Percentiles rank a stretch among this genome's conserved stretches.
phyloP scores from a whole-genome alignment of 37 sponge, comb jelly and placozoan genomes.

The Ianthella basta region DNA sequence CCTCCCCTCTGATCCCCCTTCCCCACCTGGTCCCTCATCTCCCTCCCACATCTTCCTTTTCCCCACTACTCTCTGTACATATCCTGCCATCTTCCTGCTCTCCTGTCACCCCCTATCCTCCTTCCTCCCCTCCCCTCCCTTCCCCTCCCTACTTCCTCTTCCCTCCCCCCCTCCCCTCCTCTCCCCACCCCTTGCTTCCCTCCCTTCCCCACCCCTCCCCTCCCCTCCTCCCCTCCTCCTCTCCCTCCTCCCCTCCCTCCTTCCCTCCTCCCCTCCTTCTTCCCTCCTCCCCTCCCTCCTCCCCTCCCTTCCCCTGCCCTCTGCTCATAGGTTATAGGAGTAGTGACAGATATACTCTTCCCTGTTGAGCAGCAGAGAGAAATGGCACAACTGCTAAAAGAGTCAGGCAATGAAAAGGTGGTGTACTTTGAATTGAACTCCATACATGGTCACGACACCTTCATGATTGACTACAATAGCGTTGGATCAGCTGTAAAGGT shows the following conservation, averaged over 20 bases:
- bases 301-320: neutral
- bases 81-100: neutral
- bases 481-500: constrained; percentile 86
- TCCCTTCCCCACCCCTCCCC: no score
- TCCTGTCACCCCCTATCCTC: neutral
- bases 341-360: constrained; percentile 70
- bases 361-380: constrained; percentile 78
- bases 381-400: constrained; percentile 50
- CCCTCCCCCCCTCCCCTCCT: no score
- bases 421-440: constrained; percentile 70
- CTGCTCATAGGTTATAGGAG: constrained; percentile 64
- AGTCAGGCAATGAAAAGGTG: constrained; percentile 60
- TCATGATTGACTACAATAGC: constrained; percentile 73
- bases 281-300: neutral
- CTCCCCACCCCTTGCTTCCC: no score
- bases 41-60: neutral
- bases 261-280: neutral
- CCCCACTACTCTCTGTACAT: neutral
- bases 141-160: no score
- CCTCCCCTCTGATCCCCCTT: no score
- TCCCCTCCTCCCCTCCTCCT: neutral
- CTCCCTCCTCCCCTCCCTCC: neutral
- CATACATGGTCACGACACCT: constrained; percentile 84
- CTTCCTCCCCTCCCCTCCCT: neutral
- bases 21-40: neutral